phyloP scores from a whole-genome alignment of 2,888 invertebrate genomes.

The Euclidia mi region DNA sequence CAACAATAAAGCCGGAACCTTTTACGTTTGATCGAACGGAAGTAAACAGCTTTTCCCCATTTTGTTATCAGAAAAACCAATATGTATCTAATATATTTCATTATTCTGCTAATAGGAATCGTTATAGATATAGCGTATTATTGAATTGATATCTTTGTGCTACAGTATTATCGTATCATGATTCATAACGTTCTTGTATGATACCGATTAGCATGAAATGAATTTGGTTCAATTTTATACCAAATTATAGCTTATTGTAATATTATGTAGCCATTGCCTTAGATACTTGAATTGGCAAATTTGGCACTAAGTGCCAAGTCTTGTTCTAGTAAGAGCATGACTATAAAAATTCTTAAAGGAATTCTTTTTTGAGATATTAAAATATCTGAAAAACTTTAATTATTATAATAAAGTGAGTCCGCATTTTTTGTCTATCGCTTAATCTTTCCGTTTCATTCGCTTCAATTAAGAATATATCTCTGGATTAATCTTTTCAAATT shows the following conservation, averaged over 20 bases:
- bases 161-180: too few species aligned
- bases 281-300: too few species aligned
- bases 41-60: not conserved
- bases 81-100: slow-evolving; percentile 26
- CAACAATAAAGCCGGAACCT: not conserved
- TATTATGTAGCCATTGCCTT: too few species aligned
- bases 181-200: too few species aligned
- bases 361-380: too few species aligned
- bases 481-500: slow-evolving; percentile 31
- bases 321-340: too few species aligned
- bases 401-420: not conserved
- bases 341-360: too few species aligned
- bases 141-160: not conserved
- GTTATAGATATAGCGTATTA: slow-evolving; percentile 15
- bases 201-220: too few species aligned
- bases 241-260: too few species aligned
- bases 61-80: slow-evolving; percentile 18
- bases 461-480: slow-evolving; percentile 43
- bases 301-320: too few species aligned
- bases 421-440: slow-evolving; percentile 9
- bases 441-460: slow-evolving; percentile 34
- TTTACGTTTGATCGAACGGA: not conserved
- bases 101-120: slow-evolving; percentile 24
- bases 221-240: too few species aligned
- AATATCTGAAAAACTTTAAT: too few species aligned